phyloP scores from a whole-genome alignment of 30 jellyfish, hydroid and myxozoan genomes.

The Cassiopea andromeda region DNA sequence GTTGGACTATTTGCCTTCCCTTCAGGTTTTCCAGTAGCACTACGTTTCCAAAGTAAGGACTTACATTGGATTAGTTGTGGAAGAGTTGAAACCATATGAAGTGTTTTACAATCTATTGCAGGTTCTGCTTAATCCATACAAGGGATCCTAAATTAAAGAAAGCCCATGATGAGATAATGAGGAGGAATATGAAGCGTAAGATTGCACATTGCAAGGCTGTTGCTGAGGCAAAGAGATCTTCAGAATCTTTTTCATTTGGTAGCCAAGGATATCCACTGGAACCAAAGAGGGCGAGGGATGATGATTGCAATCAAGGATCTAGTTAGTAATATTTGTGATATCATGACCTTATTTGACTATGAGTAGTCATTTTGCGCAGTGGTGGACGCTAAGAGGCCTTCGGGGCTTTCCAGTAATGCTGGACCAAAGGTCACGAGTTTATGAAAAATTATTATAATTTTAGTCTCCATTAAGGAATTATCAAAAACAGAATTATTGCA shows the following conservation, averaged over 20 bases:
- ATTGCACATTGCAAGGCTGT: slow-evolving; percentile 59
- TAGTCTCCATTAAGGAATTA: too few species aligned
- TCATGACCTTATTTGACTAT: neutral
- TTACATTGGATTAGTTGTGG: too few species aligned
- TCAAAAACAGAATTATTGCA: too few species aligned
- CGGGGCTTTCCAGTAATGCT: too few species aligned
- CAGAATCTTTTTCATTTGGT: slow-evolving; percentile 36
- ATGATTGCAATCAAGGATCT: slow-evolving; percentile 9
- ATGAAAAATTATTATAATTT: too few species aligned
- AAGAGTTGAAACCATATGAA: too few species aligned
- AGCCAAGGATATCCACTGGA: slow-evolving; percentile 26
- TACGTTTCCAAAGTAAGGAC: too few species aligned
- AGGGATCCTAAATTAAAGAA: slow-evolving; percentile 81
- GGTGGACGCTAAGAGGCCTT: too few species aligned
- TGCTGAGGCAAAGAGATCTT: slow-evolving; percentile 31
- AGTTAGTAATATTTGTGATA: neutral
- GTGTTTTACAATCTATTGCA: neutral
- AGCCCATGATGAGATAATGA: slow-evolving; percentile 80
- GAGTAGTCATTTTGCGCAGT: too few species aligned
- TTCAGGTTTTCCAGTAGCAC: too few species aligned
- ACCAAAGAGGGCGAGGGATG: slow-evolving; percentile 24
- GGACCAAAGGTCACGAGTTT: too few species aligned
- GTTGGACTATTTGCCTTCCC: too few species aligned
- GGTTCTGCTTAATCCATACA: slow-evolving; percentile 82
- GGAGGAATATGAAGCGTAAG: slow-evolving; percentile 63